phyloP scores from a whole-genome alignment of 2,113 vertebrate species.

The Orientallactaga bullata region DNA sequence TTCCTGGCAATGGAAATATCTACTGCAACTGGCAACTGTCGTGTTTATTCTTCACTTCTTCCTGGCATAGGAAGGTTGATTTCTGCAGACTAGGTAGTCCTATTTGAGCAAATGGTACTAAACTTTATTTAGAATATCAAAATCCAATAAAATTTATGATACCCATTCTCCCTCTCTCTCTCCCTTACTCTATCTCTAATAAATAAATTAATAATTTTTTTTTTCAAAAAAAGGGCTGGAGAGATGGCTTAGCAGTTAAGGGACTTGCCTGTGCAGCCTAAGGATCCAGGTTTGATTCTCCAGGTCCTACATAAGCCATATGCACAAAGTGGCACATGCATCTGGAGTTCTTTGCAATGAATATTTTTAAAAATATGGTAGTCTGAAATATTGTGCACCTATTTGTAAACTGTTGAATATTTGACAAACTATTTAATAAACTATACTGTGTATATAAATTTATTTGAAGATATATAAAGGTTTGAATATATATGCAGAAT shows the following conservation, averaged over 20 bases:
- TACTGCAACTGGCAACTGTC: not conserved
- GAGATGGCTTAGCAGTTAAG: too few relatives aligned
- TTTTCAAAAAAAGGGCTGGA: too few relatives aligned
- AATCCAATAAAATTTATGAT: slow-evolving; percentile 10
- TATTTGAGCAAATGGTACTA: not conserved
- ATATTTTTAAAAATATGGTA: not conserved
- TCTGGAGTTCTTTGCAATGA: too few relatives aligned
- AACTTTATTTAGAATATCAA: not conserved
- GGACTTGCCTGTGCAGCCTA: too few relatives aligned
- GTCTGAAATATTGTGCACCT: not conserved
- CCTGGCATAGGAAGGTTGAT: not conserved
- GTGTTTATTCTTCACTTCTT: not conserved
- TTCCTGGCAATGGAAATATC: not conserved
- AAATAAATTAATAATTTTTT: too few relatives aligned
- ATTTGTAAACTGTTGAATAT: not conserved
- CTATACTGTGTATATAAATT: too few relatives aligned
- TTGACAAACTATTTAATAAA: too few relatives aligned
- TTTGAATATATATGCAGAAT: not conserved
- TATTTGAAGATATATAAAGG: not conserved
- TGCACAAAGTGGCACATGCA: too few relatives aligned
- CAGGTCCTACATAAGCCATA: too few relatives aligned
- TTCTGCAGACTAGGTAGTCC: not conserved
- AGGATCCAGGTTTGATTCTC: too few relatives aligned
- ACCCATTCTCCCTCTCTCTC: too few relatives aligned
- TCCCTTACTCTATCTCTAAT: too few relatives aligned